A percentile compares a stretch with the other conserved stretches of the same genome.
Conservation (phyloP, 2,113 vertebrate species). For the Colistium nudipinnis region DNA sequence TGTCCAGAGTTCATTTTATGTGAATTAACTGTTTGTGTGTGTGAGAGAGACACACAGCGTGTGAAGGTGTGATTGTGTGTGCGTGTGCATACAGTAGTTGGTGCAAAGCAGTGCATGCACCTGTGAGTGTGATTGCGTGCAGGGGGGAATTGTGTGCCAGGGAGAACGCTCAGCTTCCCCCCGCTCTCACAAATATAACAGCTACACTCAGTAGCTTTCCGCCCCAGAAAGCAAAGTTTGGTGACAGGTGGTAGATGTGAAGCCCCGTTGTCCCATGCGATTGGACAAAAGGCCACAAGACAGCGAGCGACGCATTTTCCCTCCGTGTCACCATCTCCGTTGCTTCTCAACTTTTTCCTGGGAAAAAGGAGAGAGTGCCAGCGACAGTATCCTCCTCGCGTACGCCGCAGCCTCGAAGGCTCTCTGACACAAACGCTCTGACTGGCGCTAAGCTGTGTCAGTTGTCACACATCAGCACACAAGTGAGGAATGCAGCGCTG, state of each 20-base stretch:
- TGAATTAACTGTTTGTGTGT: background rate
- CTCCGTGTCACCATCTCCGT: conserved; percentile 40
- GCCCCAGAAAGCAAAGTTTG: conserved; percentile 60
- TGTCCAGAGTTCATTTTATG: no score
- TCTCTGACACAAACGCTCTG: conserved; percentile 61
- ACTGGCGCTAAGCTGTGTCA: conserved; percentile 73
- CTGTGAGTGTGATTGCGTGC: conserved; percentile 5
- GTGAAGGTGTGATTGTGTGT: background rate
- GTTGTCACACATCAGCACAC: conserved; percentile 74
- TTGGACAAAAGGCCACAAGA: conserved; percentile 58
- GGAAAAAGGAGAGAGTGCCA: conserved; percentile 35
- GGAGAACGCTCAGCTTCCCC: conserved; percentile 9
- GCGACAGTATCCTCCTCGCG: conserved; percentile 51
- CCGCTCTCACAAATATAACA: conserved; percentile 22
- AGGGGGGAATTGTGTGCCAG: conserved; percentile 4
- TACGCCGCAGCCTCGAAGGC: conserved; percentile 60
- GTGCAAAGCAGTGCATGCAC: conserved; percentile 2
- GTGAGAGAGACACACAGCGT: no score
- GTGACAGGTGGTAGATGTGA: conserved; percentile 49
- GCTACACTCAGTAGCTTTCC: conserved; percentile 33
- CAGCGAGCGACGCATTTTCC: conserved; percentile 51
- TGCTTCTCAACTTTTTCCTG: conserved; percentile 33
- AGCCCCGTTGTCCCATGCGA: conserved; percentile 44
- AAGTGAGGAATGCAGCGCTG: conserved; percentile 60
- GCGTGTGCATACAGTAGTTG: background rate